Evolutionary conservation across 2,113 vertebrate species (phyloP), one percentile per base, ranked within the genome.

Genomic region (Chiloscyllium plagiosum): DNA sequence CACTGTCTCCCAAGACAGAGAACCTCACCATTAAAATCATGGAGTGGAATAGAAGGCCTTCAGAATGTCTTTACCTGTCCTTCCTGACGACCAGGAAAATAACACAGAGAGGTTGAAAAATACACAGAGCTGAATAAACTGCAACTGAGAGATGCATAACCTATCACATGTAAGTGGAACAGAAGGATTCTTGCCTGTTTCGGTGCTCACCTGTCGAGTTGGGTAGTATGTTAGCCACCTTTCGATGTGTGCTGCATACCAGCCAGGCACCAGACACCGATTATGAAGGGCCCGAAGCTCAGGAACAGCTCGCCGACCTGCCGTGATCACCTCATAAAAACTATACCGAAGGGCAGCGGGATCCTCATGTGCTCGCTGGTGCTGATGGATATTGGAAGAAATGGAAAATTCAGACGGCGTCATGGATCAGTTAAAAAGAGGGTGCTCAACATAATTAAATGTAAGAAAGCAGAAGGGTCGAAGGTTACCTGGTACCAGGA

Each of bases 301-400:
- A 0, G 98, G 96, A 0, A 98, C 98, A 2, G 98, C 98, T 4
- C 97, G 98, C 15, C 97, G 97, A 96, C 98, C 98, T 0, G 98
- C 99, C 24, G 98, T 98, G 97, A 99, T 99, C 96, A 99, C 99
- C 96, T 99, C 98, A 96, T 98, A 99, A 97, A 99, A 99, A 96
- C 98, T 99, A 97, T 98, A 99, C 96, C 98, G 98, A 92, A 99
- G 97, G 69, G 99, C 99, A 8, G 98, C 97, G 0, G 97, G 98
- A 96, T 99, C 99, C 96, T 99, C 98, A 0, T 99, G 99, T 2
- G 98, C 99, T 96, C 98, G 98, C 96, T 99, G 99, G 97, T 99
- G 99, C 99, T 99, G 96, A n/a, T 3, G 96, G 96, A 94, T 26
- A 72, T 26, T 37, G 19, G 68, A 52, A 95, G 68, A 70, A 50